Evolutionary conservation across 2,888 invertebrate genomes (phyloP).

Genomic region (Copidosoma aretas): DNA sequence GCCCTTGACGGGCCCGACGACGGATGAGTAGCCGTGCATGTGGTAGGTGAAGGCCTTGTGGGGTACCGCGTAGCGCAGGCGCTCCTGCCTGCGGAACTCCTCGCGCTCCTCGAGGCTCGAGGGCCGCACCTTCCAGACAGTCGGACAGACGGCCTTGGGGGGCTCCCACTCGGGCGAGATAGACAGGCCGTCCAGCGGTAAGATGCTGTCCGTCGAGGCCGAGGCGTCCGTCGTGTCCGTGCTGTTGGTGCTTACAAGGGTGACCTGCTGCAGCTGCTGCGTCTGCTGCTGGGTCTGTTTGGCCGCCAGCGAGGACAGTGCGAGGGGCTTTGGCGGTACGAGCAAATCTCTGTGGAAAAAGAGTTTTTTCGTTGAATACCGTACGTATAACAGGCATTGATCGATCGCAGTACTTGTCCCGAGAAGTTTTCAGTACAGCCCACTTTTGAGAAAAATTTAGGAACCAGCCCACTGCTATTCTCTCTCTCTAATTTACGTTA

Average conservation of each 20-base stretch:
- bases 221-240: background rate
- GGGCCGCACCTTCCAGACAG: slow-evolving; percentile 82
- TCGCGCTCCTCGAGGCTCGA: slow-evolving; percentile 79
- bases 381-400: background rate
- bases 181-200: slow-evolving; percentile 50
- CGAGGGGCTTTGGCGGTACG: slow-evolving; percentile 48
- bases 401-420: too few species aligned
- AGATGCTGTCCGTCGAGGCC: slow-evolving; percentile 47
- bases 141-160: slow-evolving; percentile 71
- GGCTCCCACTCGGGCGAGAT: slow-evolving; percentile 58
- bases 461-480: too few species aligned
- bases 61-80: slow-evolving; percentile 83
- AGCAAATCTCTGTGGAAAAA: slow-evolving; percentile 52
- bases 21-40: slow-evolving; percentile 84
- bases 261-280: slow-evolving; percentile 41
- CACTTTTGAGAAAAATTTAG: too few species aligned
- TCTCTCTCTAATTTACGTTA: too few species aligned
- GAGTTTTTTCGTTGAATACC: background rate
- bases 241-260: slow-evolving; percentile 3
- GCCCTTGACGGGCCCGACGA: slow-evolving; percentile 83
- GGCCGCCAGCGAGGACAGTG: slow-evolving; percentile 26
- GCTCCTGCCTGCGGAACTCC: slow-evolving; percentile 81
- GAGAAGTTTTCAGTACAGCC: too few species aligned
- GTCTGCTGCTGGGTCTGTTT: slow-evolving; percentile 8
- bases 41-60: slow-evolving; percentile 90